Evolutionary conservation across 2,888 invertebrate species (phyloP).

Genomic region (Prenolepis imparis): DNA sequence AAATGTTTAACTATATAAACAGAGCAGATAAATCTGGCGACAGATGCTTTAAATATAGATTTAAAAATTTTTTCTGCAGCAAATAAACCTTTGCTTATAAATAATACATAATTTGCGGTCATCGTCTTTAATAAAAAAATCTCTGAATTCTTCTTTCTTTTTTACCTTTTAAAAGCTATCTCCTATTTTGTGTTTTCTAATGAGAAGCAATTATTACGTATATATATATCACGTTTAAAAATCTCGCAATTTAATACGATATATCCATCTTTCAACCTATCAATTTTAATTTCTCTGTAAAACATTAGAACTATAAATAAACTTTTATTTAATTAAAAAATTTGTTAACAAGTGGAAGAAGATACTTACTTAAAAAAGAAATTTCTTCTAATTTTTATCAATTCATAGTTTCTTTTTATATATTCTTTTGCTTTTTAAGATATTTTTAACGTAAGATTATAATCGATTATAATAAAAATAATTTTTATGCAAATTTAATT

Average conservation of each 20-base stretch:
- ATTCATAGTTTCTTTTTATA: neutral
- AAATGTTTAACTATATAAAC: conserved; percentile 19
- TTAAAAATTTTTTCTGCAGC: conserved; percentile 19
- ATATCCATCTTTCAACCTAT: conserved; percentile 23
- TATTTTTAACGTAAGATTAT: neutral
- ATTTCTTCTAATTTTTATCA: conserved; percentile 1
- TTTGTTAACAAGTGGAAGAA: neutral
- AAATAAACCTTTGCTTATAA: conserved; percentile 6
- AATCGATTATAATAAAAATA: conserved; percentile 3
- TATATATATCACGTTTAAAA: conserved; percentile 26
- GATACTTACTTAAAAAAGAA: neutral
- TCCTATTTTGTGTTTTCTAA: conserved; percentile 51
- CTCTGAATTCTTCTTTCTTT: neutral
- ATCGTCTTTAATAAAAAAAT: conserved; percentile 21
- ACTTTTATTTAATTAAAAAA: neutral
- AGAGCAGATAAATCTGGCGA: conserved; percentile 23
- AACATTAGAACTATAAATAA: neutral
- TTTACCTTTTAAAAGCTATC: conserved; percentile 47
- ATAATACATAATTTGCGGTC: conserved; percentile 4
- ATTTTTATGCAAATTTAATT: conserved; percentile 8
- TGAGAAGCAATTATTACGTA: conserved; percentile 36
- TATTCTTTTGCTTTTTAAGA: neutral
- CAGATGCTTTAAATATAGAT: conserved; percentile 19
- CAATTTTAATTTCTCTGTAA: conserved; percentile 16
- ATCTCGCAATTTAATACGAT: conserved; percentile 13